Evolutionary conservation across 2,797 vertebrate genomes (phyloP).

Genomic region (Limnodromus scolopaceus): DNA sequence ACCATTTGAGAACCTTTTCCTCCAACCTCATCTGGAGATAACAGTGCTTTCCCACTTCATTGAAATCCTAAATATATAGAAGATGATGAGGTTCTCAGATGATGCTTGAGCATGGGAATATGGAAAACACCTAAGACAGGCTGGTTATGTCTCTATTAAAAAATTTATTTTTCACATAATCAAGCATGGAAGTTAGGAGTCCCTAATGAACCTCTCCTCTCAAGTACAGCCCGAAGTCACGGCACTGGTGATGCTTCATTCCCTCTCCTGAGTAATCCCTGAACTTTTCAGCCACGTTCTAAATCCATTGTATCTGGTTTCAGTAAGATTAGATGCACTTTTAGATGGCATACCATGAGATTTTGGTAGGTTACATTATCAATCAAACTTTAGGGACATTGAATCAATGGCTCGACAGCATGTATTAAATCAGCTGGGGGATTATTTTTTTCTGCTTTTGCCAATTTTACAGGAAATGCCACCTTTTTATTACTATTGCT

Average conservation of each 20-base stretch:
- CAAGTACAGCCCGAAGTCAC: fast-evolving
- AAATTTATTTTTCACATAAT: not conserved
- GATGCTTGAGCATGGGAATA: not conserved
- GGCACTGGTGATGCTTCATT: not conserved
- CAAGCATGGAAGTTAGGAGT: not conserved
- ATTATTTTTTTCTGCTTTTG: not conserved
- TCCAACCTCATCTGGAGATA: not conserved
- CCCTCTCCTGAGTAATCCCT: not conserved
- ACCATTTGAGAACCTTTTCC: not conserved
- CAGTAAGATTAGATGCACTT: not conserved
- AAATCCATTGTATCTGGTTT: constrained; percentile 8
- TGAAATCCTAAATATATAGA: not conserved
- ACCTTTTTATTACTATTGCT: not conserved
- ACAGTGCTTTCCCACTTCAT: constrained; percentile 3
- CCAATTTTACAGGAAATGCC: not conserved
- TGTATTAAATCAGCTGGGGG: not conserved
- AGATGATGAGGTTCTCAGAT: constrained; percentile 8
- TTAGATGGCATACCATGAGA: not conserved
- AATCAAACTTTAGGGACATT: not conserved
- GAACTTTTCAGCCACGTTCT: not conserved
- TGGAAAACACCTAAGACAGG: not conserved
- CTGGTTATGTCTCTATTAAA: not conserved
- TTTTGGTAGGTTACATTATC: not conserved
- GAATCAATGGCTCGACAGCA: not conserved
- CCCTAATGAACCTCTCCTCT: not conserved